Conservation (phyloP, 2,888 invertebrate species). For the Willowsia nigromaculata region DNA sequence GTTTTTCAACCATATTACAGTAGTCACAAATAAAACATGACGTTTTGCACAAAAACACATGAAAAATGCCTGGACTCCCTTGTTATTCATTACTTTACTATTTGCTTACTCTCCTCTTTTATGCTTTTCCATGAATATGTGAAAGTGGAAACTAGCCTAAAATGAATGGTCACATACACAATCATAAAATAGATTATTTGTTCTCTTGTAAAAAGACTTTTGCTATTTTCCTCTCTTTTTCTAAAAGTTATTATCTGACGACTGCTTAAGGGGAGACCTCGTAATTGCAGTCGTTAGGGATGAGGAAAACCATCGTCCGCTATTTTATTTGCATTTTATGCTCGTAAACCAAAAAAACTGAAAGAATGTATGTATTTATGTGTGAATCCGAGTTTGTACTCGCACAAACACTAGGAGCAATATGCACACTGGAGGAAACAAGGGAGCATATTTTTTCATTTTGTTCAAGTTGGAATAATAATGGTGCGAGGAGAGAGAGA, state of each 20-base stretch:
- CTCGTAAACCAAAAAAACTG: constrained; percentile 25
- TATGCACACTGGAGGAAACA: constrained; percentile 24
- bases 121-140: constrained; percentile 52
- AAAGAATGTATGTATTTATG: constrained; percentile 18
- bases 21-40: constrained; percentile 65
- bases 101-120: constrained; percentile 49
- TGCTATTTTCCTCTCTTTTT: constrained; percentile 30
- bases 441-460: constrained; percentile 44
- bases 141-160: constrained; percentile 59
- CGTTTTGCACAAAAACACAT: constrained; percentile 68
- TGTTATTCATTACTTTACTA: constrained; percentile 68
- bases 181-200: constrained; percentile 72
- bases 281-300: constrained; percentile 66
- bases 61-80: constrained; percentile 69
- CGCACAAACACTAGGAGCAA: neutral
- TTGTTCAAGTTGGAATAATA: constrained; percentile 38
- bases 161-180: constrained; percentile 66
- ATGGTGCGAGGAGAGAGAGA: neutral
- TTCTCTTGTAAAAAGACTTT: constrained; percentile 50
- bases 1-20: constrained; percentile 51
- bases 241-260: constrained; percentile 60
- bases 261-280: constrained; percentile 63
- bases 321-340: constrained; percentile 69
- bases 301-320: constrained; percentile 56
- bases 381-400: constrained; percentile 19